A percentile compares a stretch with the other conserved stretches of the same genome.
These are phyloP conservation scores for Andricus grossulariae DNA, from an alignment of 1,140 invertebrate species.

Conservation along the genomic window DNA sequence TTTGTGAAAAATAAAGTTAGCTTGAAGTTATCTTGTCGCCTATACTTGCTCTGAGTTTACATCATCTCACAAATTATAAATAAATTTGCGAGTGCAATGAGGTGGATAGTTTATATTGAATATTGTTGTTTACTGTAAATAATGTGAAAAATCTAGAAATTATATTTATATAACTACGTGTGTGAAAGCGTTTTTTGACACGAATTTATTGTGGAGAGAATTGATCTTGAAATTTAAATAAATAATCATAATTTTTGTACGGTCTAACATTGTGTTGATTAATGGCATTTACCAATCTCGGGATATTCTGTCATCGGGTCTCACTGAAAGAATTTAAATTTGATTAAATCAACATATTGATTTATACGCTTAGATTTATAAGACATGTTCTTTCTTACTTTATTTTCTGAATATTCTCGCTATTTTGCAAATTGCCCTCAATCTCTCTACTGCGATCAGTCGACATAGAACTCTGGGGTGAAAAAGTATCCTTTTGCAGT, in stretches of 20 bases:
- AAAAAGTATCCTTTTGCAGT: constrained; percentile 36
- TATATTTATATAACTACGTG: not conserved
- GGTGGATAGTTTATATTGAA: not conserved
- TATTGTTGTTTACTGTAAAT: constrained; percentile 6
- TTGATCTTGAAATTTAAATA: constrained; percentile 2
- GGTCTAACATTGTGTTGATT: not conserved
- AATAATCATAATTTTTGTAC: constrained; percentile 20
- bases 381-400: constrained; percentile 8
- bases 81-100: not conserved
- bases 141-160: constrained; percentile 17
- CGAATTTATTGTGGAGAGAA: not conserved
- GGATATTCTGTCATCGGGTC: not conserved
- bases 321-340: not conserved
- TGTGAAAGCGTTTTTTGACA: not conserved
- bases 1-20: too few species aligned
- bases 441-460: not conserved
- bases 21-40: too few species aligned
- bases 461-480: not conserved
- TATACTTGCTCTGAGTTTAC: not conserved
- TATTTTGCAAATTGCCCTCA: constrained; percentile 3
- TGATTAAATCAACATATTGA: not conserved
- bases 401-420: not conserved
- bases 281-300: not conserved
- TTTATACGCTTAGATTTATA: not conserved
- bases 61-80: constrained; percentile 2